Evolutionary conservation across 2,113 vertebrate species (phyloP), one percentile per base, ranked within the genome.

Genomic region (Myotis yumanensis): DNA sequence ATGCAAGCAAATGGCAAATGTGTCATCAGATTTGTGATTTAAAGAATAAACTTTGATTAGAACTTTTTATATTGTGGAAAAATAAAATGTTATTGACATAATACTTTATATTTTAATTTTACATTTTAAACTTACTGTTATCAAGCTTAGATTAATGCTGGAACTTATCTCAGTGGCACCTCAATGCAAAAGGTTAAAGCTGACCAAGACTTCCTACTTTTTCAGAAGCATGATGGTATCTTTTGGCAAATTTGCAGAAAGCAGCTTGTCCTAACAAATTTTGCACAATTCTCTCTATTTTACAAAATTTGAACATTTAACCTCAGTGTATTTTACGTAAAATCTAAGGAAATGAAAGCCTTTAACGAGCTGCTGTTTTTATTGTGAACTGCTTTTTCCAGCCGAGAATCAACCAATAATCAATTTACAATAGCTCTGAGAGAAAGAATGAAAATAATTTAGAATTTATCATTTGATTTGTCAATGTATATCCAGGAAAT

Each of bases 401-500:
- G 22, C 89, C 94, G 17, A 77, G 79, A 81, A 86, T 86, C 35
- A 90, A 22, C 48, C 28, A 81, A 4, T 93, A 86, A 72, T 10
- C 23, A 89, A 51, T 72, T 40, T 46, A 57, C 51, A 86, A 66
- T 48, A 66, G 22, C 32, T 66, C 46, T 87, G 71, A 48, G 46
- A 93, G 71, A 95, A 16, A 46, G 20, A 91, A 64, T 76, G 30
- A 81, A 91, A 43, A 12, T 91, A 69, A 82, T 86, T 85, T 54
- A 89, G 30, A 93, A 76, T 62, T 81, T 89, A 52, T 51, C 28
- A 12, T 84, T 87, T 80, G 57, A 82, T 76, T 86, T 93, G 75
- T 64, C 62, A 48, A 5, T 72, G 30, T 86, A 18, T 77, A 28
- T 90, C 43, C 46, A 51, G 48, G 48, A 14, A 51, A 51, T 51